Evolutionary conservation across 2,797 vertebrate species (phyloP), one percentile per base, ranked within the genome.

Genomic region (Peromyscus melanophrys): DNA sequence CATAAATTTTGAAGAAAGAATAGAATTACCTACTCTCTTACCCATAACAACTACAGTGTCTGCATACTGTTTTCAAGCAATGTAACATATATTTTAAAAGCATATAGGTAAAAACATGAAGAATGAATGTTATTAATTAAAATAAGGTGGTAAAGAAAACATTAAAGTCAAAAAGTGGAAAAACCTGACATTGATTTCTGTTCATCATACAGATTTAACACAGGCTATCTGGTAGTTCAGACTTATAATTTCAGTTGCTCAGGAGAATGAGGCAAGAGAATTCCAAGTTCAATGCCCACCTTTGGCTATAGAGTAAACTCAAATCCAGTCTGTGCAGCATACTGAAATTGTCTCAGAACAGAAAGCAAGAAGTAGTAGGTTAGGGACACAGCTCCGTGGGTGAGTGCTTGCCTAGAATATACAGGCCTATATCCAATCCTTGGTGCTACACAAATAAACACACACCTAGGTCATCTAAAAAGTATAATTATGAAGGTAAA

Each of bases 141-240:
- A 88, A 83, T 69, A 55, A 94, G 17, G 61, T 31, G 1, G n/a
- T 27, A 89, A 31, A 77, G 13, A 93, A 95, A 90, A 27, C 59
- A 9, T 25, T 94, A 92, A 46, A 25, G 67, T 88, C n/a, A 89
- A 87, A 16, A 91, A 92, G 10, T 75, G 12, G 57, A n/a, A 92
- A 96, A 27, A 52, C 9, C 90, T 65, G 90, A 78, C 90, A 80
- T 49, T 80, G 85, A 63, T 57, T 43, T 71, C 40, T 67, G 25
- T n/a, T 92, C 40, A 83, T 90, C 84, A 92, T 6, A 85, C 29
- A 67, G 5, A 21, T 85, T n/a, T 65, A 83, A 85, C 17, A 71
- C 34, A 71, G 40, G 61, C 21, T 69, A 69, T 63, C 19, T 77
- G 46, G 23, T 37, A 49, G 11, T n/a, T 23, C 11, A 69, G 46